A percentile compares a stretch with the other conserved stretches of the same genome.
phyloP scores from a whole-genome alignment of 2,888 invertebrate species.

The Conops quadrifasciatus region DNA sequence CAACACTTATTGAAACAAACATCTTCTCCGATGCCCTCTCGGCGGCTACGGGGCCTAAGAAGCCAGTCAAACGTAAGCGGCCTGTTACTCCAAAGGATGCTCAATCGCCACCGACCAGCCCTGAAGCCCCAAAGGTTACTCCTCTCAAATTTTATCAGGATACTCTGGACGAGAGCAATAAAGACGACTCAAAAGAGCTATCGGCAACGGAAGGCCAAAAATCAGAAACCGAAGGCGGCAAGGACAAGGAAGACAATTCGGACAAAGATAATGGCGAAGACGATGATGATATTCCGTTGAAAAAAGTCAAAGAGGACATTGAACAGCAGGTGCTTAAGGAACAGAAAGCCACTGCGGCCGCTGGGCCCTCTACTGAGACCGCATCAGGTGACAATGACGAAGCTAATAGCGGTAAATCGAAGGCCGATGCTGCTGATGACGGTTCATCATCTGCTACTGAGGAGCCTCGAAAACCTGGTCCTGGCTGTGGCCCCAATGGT shows the following conservation, averaged over 20 bases:
- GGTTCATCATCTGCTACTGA: conserved; percentile 42
- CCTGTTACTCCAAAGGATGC: conserved; percentile 77
- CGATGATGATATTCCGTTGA: conserved; percentile 63
- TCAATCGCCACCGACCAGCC: conserved; percentile 69
- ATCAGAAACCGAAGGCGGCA: conserved; percentile 43
- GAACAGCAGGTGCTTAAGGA: conserved; percentile 60
- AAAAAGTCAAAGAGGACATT: conserved; percentile 63
- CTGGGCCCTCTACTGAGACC: conserved; percentile 5
- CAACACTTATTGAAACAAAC: conserved; percentile 86
- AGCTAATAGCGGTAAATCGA: conserved; percentile 39
- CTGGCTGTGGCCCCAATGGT: conserved; percentile 69
- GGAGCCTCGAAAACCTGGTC: conserved; percentile 59
- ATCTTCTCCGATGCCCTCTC: conserved; percentile 92
- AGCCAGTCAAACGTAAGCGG: conserved; percentile 82
- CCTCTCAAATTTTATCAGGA: conserved; percentile 89
- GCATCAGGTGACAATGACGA: conserved; percentile 34
- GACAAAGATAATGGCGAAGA: conserved; percentile 53
- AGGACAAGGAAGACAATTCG: conserved; percentile 37
- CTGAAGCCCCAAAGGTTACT: conserved; percentile 65
- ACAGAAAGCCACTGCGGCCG: conserved; percentile 44
- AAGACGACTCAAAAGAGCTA: conserved; percentile 51
- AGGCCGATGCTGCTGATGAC: conserved; percentile 42
- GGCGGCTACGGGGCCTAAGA: conserved; percentile 76
- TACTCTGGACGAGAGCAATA: conserved; percentile 73
- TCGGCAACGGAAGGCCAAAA: conserved; percentile 45